Conservation (phyloP, 1,140 invertebrate species). For the Elysia chlorotica region DNA sequence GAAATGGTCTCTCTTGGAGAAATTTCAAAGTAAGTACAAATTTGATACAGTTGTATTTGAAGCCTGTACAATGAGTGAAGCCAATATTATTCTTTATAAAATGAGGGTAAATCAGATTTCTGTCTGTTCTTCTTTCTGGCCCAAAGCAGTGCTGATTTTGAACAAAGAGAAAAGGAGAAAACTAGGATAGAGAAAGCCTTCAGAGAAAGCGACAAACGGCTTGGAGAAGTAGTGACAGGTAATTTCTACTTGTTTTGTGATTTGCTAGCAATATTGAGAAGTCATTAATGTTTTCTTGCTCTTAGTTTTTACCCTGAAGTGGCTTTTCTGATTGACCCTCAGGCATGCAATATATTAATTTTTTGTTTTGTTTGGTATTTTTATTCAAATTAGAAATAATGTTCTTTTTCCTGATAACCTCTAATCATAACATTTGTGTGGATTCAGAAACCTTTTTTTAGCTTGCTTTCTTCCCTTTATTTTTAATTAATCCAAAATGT, state of each 20-base stretch:
- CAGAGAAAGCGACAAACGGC: slow-evolving; percentile 83
- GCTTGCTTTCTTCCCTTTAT: not conserved
- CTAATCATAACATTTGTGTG: not conserved
- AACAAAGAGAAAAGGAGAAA: slow-evolving; percentile 92
- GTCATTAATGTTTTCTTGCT: too few relatives aligned
- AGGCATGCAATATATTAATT: too few relatives aligned
- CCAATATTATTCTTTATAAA: not conserved
- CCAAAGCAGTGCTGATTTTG: slow-evolving; percentile 92
- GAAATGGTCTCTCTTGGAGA: not conserved
- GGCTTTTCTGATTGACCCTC: too few relatives aligned
- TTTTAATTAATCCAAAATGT: too few relatives aligned
- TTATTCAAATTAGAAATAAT: too few relatives aligned
- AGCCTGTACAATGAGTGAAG: not conserved
- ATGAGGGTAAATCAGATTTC: not conserved
- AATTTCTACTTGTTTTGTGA: slow-evolving; percentile 4
- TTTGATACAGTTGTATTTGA: not conserved
- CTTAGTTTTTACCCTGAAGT: too few relatives aligned
- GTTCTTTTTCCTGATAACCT: not conserved
- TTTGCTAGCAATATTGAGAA: too few relatives aligned
- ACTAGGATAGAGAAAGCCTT: slow-evolving; percentile 91
- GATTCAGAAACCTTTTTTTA: not conserved
- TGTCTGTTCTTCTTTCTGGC: slow-evolving; percentile 21
- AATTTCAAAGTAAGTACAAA: too few relatives aligned
- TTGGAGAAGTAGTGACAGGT: slow-evolving; percentile 85
- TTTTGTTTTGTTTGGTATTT: too few relatives aligned